phyloP scores from a whole-genome alignment of 2,888 invertebrate genomes.

The Ophion slaviceki region DNA sequence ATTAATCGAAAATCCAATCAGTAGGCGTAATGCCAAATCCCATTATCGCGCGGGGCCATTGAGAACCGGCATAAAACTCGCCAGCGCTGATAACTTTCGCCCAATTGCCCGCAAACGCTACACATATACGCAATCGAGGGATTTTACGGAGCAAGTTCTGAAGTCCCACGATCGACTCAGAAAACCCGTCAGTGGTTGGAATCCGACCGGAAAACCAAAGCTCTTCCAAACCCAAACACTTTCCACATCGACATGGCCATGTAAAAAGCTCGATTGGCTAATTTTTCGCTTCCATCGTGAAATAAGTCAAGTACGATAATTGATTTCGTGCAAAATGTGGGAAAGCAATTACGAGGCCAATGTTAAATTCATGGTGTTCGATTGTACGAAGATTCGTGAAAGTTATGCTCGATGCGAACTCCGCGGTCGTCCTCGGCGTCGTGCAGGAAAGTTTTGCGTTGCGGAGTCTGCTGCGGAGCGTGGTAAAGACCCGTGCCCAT shows the following conservation, averaged over 20 bases:
- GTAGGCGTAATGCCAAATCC: constrained; percentile 66
- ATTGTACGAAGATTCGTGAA: constrained; percentile 47
- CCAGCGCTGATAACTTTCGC: constrained; percentile 21
- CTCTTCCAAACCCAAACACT: too few species aligned
- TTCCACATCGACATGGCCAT: too few species aligned
- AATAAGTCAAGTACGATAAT: too few species aligned
- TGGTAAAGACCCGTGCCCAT: constrained; percentile 5
- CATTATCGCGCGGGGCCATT: constrained; percentile 47
- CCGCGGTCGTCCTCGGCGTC: constrained; percentile 16
- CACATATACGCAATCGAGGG: background rate
- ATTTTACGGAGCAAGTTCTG: background rate
- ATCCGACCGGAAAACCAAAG: background rate
- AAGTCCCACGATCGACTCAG: background rate
- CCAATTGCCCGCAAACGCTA: constrained; percentile 16
- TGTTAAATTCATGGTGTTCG: constrained; percentile 2
- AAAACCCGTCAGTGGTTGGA: background rate
- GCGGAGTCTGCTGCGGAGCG: constrained; percentile 9
- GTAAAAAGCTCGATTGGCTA: too few species aligned
- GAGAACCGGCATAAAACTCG: constrained; percentile 9
- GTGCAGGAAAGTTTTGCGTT: constrained; percentile 9
- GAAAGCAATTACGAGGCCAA: too few species aligned
- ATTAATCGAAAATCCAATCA: constrained; percentile 80
- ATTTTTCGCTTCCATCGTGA: too few species aligned
- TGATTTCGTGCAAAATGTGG: too few species aligned
- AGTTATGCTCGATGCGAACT: constrained; percentile 56